These are phyloP conservation scores for Ascaphus truei DNA, from an alignment of 2,113 vertebrate genomes.

Conservation along the genomic window DNA sequence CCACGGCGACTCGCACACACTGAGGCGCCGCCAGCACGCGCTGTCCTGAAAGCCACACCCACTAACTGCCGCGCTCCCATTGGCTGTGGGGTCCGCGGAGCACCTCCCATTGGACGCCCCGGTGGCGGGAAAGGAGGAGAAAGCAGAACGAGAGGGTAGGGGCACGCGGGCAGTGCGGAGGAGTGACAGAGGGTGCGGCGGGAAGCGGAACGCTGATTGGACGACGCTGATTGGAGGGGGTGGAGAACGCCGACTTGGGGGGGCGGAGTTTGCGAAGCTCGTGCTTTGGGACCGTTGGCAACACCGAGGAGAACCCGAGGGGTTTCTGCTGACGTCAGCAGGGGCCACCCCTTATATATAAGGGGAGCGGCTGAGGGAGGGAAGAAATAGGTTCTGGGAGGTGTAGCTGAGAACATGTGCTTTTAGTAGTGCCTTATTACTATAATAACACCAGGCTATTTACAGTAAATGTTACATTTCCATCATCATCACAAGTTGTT, in stretches of 20 bases:
- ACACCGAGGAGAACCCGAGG: not conserved
- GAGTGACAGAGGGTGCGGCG: slow-evolving; percentile 11
- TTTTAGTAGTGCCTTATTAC: too few species aligned
- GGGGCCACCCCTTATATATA: not conserved
- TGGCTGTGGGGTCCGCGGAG: not conserved
- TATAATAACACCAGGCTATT: too few species aligned
- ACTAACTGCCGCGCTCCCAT: not conserved
- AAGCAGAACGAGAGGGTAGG: not conserved
- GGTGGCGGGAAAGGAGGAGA: slow-evolving; percentile 28
- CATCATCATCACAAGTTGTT: too few species aligned
- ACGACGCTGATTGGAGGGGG: not conserved
- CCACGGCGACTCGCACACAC: not conserved
- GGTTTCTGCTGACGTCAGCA: slow-evolving; percentile 14
- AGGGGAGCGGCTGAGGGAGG: not conserved
- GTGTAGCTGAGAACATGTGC: too few species aligned
- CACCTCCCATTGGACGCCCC: not conserved
- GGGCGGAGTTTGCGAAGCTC: not conserved
- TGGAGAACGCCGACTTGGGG: not conserved
- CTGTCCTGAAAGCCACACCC: not conserved
- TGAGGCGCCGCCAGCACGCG: not conserved
- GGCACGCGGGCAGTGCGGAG: too few species aligned
- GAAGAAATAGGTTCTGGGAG: not conserved
- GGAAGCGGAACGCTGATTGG: not conserved
- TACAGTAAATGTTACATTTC: too few species aligned
- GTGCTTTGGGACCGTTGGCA: not conserved